Base-by-base conservation (phyloP, 2,113 vertebrate species). In the Pluvialis apricaria region DNA sequence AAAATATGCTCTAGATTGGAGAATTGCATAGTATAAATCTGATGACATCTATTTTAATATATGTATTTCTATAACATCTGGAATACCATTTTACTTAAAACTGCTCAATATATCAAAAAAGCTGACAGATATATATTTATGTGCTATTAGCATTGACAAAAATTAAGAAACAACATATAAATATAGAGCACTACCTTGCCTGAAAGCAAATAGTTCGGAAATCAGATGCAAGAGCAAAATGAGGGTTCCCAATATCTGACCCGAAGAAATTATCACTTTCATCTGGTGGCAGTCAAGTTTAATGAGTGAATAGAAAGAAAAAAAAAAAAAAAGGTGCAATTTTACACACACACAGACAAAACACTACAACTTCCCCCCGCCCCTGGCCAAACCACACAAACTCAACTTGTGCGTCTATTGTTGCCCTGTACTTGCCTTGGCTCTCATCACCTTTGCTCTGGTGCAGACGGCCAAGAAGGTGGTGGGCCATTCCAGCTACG, bases 381-480 rank as follows among this genome's bases (percentile, higher is more conserved):
- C 16, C 4, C 3, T 0, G 1, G 6, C 11, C 32, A 71, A 65
- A 60, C 10, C 44, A 60, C 5, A 47, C 3, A 14, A 57, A 36
- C 6, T 26, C 42, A 62, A 17, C 3, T 11, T 16, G 8, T n/a
- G 24, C 44, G 28, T 31, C 29, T 40, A 7, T 11, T 65, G 9
- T 9, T 77, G 14, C 31, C 24, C 36, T 45, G 8, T 58, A 31
- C n/a, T 45, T 51, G 10, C 25, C 21, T 65, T 86, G 29, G 34
- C 15, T 71, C 18, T 90, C 18, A 45, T 18, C 5, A 12, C 2
- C 28, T 80, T 69, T 55, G 21, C 26, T 75, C 75, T 0, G 1
- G 16, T 5, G 32, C 6, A 49, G 26, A 15, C 3, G 18, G 19
- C 9, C 32, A 45, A 32, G 28, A 24, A 62, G 24, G 5, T 16